Base-by-base conservation (phyloP, 1,140 invertebrate species). In the Anoplolepis gracilipes region DNA sequence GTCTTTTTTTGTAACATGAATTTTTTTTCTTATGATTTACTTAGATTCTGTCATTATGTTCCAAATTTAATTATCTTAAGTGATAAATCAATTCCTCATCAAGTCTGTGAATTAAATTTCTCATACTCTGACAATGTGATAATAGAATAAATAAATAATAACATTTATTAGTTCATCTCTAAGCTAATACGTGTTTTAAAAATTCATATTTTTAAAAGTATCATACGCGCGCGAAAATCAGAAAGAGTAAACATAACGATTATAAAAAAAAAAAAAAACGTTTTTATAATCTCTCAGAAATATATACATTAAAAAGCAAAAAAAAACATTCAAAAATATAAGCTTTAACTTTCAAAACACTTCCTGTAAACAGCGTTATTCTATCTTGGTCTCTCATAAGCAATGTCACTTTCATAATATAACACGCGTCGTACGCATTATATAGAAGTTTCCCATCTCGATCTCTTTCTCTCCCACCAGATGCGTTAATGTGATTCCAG, bases 381-480 rank as follows among this genome's bases (percentile, higher is more conserved):
- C 30, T 55, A 67, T 79, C 28, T 62, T 75, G 30, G 22, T 61
- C 30, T 72, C 19, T 39, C 39, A 55, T 19, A 28, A 53, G 28
- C 10, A 53, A n/a, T 49, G 13, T 81, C 22, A 28, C 36, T 73
- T 82, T 82, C 67, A 30, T 33, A 79, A 55, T 25, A 57, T 13
- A 46, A 42, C 16, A 33, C 53, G n/a, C 76, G 30, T 30, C 13
- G n/a, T 53, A 59, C 33, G 46, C 46, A 84, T 84, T 88, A 72
- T 61, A 61, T 30, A 79, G 28, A 36, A 22, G 11, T n/a, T 42
- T 53, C 61, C 28, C 55, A 39, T 25, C 16, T 53, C 36, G 6
- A 42, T 75, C 36, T 73, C 62, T 57, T 16, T 79, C 64, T 69
- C 78, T 67, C 87, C 85, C 86, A 85, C 85, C 77, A 85, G 82